Evolutionary conservation across 1,140 invertebrate species (phyloP).

Genomic region (Ridgeia piscesae): DNA sequence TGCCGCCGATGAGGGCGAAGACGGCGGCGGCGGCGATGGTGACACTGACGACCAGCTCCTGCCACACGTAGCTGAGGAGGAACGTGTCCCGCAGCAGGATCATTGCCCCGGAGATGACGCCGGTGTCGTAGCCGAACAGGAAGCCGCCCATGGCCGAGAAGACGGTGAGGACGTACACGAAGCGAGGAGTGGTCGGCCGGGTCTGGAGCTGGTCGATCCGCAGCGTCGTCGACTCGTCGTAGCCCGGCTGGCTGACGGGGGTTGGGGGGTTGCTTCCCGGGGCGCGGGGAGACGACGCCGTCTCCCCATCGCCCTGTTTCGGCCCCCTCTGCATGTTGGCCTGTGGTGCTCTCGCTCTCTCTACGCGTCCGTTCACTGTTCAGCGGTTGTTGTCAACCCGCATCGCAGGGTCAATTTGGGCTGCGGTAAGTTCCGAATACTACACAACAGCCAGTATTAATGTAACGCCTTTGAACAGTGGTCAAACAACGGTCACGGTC

Average conservation of each 20-base stretch:
- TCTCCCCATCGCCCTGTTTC: not conserved
- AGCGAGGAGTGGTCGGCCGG: constrained; percentile 41
- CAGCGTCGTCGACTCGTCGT: constrained; percentile 1
- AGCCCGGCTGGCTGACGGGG: not conserved
- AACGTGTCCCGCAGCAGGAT: constrained; percentile 58
- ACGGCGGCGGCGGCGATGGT: constrained; percentile 61
- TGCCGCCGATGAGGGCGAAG: constrained; percentile 62
- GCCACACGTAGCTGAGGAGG: constrained; percentile 59
- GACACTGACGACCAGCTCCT: constrained; percentile 62
- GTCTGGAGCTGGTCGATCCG: not conserved
- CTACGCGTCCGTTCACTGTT: not conserved
- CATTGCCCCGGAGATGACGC: constrained; percentile 70
- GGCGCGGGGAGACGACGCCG: not conserved
- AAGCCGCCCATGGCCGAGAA: constrained; percentile 64
- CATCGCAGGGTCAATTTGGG: not conserved
- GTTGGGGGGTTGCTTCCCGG: not conserved
- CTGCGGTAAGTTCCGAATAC: not conserved
- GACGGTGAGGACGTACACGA: constrained; percentile 52
- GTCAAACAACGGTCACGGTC: not conserved
- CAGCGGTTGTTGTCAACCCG: not conserved
- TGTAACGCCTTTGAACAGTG: not conserved
- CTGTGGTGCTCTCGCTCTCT: not conserved
- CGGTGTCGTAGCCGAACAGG: constrained; percentile 71
- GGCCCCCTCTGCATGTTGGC: not conserved
- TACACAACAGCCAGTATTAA: not conserved